Percentiles rank a stretch among this genome's conserved stretches.
Evolutionary conservation across 1,140 invertebrate genomes (phyloP).

Genomic region (Argopecten irradians): DNA sequence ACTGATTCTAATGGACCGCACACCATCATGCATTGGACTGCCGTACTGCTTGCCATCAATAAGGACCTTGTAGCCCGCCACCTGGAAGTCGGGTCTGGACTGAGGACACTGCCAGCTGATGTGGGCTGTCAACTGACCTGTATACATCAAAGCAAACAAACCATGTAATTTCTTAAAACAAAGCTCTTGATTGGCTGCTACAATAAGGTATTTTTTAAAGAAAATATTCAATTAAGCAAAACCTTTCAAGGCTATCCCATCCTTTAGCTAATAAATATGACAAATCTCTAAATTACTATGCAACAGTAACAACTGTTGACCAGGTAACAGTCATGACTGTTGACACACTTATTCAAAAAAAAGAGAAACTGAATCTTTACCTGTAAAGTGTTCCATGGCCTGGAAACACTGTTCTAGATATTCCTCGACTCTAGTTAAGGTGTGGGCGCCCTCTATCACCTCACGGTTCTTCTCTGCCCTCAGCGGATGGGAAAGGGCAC

Average conservation of each 20-base stretch:
- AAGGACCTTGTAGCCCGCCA: constrained; percentile 74
- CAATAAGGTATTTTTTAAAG: too few species aligned
- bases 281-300: too few species aligned
- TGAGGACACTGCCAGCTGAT: constrained; percentile 75
- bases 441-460: constrained; percentile 70
- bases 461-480: constrained; percentile 69
- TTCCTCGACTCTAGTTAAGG: constrained; percentile 71
- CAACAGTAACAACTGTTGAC: too few species aligned
- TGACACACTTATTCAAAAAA: too few species aligned
- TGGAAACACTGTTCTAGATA: constrained; percentile 73
- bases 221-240: too few species aligned
- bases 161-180: too few species aligned
- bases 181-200: too few species aligned
- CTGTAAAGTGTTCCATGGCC: constrained; percentile 72
- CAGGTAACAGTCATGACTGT: too few species aligned
- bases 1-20: constrained; percentile 73
- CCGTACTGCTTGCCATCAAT: constrained; percentile 77
- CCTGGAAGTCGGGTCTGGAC: constrained; percentile 68
- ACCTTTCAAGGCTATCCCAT: too few species aligned
- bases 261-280: too few species aligned
- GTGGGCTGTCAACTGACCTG: constrained; percentile 73
- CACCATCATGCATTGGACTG: constrained; percentile 69
- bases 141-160: background rate
- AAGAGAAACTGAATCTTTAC: constrained; percentile 49
- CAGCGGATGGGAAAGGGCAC: constrained; percentile 65